These are phyloP conservation scores for Petrolisthes cinctipes DNA, from an alignment of 2,888 invertebrate genomes.

Conservation along the genomic window DNA sequence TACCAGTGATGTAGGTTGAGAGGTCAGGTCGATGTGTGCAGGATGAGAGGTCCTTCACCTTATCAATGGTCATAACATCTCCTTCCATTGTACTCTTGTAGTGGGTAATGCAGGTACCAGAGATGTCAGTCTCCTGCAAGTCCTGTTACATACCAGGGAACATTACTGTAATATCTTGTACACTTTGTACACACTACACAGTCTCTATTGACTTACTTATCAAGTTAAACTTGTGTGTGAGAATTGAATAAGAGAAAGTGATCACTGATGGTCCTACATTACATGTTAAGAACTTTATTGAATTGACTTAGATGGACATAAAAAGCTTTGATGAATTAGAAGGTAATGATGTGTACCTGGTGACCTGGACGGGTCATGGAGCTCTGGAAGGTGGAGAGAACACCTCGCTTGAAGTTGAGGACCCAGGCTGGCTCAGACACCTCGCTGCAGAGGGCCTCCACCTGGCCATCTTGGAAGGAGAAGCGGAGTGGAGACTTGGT, in stretches of 20 bases:
- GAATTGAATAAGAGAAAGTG: no score
- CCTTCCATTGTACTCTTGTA: conserved; percentile 67
- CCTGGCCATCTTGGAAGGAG: conserved; percentile 71
- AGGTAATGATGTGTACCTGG: not conserved
- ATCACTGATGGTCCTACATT: no score
- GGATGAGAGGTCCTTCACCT: conserved; percentile 68
- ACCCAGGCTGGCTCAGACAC: conserved; percentile 71
- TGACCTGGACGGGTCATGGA: conserved; percentile 68
- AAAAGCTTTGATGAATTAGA: no score
- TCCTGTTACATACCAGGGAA: conserved; percentile 14
- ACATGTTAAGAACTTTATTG: no score
- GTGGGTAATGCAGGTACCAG: conserved; percentile 69
- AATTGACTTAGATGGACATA: no score
- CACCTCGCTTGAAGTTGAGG: conserved; percentile 73
- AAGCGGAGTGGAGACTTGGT: conserved; percentile 67
- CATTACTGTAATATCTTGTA: no score
- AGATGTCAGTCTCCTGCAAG: conserved; percentile 68
- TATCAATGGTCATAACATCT: conserved; percentile 66
- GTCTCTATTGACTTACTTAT: no score
- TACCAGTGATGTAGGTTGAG: conserved; percentile 67
- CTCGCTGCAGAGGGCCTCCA: conserved; percentile 71
- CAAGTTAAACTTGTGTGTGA: no score
- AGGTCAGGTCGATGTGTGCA: conserved; percentile 68
- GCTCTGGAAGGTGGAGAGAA: conserved; percentile 73
- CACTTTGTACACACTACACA: no score